Conservation (phyloP, 2,888 invertebrate species). For the Eupithecia pulchellata region DNA sequence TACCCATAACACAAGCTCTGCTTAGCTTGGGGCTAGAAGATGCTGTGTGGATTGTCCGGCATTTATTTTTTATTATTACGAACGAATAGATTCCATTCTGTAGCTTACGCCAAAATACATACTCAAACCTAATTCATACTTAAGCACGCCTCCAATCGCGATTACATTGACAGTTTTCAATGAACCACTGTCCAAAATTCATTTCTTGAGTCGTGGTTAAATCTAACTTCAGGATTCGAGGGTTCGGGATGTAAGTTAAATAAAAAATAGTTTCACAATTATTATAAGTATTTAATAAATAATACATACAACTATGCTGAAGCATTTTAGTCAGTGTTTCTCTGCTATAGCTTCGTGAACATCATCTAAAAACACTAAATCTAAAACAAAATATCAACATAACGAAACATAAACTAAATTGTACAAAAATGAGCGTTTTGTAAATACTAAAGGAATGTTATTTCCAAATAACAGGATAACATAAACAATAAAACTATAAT, state of each 20-base stretch:
- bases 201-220: no score
- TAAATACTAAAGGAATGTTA: constrained; percentile 18
- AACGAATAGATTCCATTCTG: no score
- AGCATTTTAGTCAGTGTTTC: constrained; percentile 67
- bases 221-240: no score
- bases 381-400: constrained; percentile 24
- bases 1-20: no score
- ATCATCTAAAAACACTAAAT: constrained; percentile 37
- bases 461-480: constrained; percentile 1
- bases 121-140: no score
- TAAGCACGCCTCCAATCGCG: no score
- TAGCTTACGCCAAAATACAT: no score
- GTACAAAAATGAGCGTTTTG: constrained; percentile 32
- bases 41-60: no score
- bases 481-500: constrained; percentile 8
- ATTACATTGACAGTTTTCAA: no score
- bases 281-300: constrained; percentile 70
- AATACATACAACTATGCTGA: constrained; percentile 74
- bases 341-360: constrained; percentile 62
- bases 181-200: no score
- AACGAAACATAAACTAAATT: constrained; percentile 29
- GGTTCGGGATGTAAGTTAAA: constrained; percentile 12
- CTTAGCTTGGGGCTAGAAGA: no score
- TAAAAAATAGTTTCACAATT: constrained; percentile 53
- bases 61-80: no score